These are phyloP conservation scores for Cassiopea xamachana DNA, from an alignment of 30 jellyfish, hydroid and myxozoan genomes.

Conservation along the genomic window DNA sequence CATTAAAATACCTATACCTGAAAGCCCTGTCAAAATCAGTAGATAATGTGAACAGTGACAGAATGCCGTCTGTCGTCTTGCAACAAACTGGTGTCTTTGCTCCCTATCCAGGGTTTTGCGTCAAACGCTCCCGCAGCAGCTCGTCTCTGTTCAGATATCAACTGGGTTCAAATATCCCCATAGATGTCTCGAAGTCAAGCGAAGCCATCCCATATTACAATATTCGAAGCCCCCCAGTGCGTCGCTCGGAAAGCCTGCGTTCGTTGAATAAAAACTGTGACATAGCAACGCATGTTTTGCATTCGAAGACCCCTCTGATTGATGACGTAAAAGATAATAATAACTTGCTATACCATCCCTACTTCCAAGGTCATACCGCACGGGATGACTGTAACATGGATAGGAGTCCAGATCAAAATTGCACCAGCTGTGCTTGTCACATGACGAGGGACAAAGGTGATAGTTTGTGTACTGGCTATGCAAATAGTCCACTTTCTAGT, in stretches of 20 bases:
- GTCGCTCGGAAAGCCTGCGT: constrained; percentile 73
- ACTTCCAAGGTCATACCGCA: constrained; percentile 41
- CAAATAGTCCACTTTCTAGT: constrained; percentile 20
- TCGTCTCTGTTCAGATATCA: constrained; percentile 44
- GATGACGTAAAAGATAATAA: constrained; percentile 41
- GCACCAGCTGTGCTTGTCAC: background rate
- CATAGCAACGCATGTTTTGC: constrained; percentile 71
- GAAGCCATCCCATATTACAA: constrained; percentile 11
- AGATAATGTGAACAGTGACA: constrained; percentile 19
- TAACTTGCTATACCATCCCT: constrained; percentile 60
- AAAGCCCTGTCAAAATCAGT: constrained; percentile 49
- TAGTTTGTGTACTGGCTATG: background rate
- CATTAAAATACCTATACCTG: constrained; percentile 50
- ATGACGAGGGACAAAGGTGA: background rate
- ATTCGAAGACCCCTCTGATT: background rate
- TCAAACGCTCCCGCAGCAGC: constrained; percentile 55
- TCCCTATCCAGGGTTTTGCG: constrained; percentile 20
- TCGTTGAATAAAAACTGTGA: constrained; percentile 61
- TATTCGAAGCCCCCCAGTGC: constrained; percentile 64
- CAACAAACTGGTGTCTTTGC: constrained; percentile 6
- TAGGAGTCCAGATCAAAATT: constrained; percentile 8
- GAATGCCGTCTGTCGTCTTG: background rate
- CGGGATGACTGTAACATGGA: constrained; percentile 10
- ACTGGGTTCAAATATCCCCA: constrained; percentile 2
- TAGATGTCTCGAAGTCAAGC: constrained; percentile 19